Evolutionary conservation across 2,113 vertebrate species (phyloP).

Genomic region (Hiodon tergisus): DNA sequence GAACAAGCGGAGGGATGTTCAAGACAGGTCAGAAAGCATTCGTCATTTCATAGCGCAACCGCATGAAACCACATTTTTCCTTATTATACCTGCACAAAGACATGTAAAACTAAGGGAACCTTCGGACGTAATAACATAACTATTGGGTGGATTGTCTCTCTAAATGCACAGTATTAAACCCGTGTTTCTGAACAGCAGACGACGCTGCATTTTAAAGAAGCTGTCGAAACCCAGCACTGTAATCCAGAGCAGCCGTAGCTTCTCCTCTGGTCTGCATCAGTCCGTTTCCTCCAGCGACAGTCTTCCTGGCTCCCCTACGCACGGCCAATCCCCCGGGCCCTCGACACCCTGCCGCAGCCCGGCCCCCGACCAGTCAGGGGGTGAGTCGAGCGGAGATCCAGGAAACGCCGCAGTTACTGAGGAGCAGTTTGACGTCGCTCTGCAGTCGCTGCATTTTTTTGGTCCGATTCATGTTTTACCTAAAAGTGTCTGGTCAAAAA

Average conservation of each 20-base stretch:
- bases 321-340: conserved; percentile 86
- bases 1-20: conserved; percentile 78
- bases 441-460: too few species aligned
- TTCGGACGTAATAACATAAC: too few species aligned
- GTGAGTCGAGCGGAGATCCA: conserved; percentile 48
- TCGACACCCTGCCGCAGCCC: conserved; percentile 80
- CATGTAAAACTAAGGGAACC: too few species aligned
- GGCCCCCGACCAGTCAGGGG: conserved; percentile 65
- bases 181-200: conserved; percentile 47
- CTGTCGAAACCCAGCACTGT: conserved; percentile 83
- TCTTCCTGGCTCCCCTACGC: conserved; percentile 89
- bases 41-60: too few species aligned
- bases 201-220: conserved; percentile 84
- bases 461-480: too few species aligned
- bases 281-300: conserved; percentile 93
- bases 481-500: too few species aligned
- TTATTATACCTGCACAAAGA: too few species aligned
- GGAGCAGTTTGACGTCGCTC: not conserved
- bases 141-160: not conserved
- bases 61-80: too few species aligned
- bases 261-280: conserved; percentile 90
- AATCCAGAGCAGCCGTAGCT: conserved; percentile 88
- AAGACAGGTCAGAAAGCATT: conserved; percentile 72
- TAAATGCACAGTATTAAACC: not conserved
- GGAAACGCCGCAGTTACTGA: not conserved